Evolutionary conservation across 2,797 vertebrate genomes (phyloP).

Genomic region (Chrysocyon brachyurus): DNA sequence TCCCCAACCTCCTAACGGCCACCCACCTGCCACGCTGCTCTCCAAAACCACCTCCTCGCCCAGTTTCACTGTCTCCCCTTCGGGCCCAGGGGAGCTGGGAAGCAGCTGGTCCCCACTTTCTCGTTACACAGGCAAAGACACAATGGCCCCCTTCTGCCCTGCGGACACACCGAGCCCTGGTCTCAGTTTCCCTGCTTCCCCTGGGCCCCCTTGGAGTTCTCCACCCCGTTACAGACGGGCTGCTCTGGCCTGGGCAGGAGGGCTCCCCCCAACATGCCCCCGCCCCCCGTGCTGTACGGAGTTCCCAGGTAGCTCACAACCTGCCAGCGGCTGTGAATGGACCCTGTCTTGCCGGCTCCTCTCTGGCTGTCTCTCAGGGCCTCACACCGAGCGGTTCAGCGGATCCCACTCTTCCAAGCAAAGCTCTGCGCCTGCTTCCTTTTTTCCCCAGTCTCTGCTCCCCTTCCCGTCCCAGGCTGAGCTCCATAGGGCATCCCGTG

Average conservation of each 20-base stretch:
- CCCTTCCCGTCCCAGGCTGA: neutral
- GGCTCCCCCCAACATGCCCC: neutral
- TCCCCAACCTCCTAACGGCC: neutral
- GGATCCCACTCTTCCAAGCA: neutral
- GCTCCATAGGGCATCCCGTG: neutral
- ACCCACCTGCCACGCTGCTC: neutral
- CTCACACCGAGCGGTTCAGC: neutral
- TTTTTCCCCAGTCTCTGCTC: neutral
- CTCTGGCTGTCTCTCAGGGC: neutral
- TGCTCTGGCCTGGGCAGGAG: neutral
- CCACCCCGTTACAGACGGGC: neutral
- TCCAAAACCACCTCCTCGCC: neutral
- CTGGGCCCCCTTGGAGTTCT: neutral
- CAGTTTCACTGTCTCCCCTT: neutral
- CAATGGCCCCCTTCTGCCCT: neutral
- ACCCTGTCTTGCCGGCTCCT: neutral
- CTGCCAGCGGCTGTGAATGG: neutral
- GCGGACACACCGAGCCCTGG: neutral
- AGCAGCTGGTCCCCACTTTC: neutral
- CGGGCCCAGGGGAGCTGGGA: neutral
- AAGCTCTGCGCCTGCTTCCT: neutral
- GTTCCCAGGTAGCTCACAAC: neutral
- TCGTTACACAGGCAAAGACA: neutral
- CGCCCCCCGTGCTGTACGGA: neutral
- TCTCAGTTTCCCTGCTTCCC: conserved; percentile 17